Percentiles rank a stretch among this genome's conserved stretches.
These are phyloP conservation scores for Vollenhovia emeryi DNA, from an alignment of 1,140 invertebrate species.

Conservation along the genomic window DNA sequence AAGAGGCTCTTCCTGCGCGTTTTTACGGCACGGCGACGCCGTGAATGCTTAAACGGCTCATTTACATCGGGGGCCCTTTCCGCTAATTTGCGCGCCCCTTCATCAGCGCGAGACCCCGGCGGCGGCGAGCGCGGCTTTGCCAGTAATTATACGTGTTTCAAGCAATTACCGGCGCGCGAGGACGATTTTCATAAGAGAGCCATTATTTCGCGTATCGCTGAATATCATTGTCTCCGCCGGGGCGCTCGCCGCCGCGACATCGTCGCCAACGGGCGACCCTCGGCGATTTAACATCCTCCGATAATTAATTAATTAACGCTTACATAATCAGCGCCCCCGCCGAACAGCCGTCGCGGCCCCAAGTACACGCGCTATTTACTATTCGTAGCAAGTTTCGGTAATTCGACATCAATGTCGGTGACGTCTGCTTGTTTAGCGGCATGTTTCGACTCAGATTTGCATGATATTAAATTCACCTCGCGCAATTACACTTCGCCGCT, in stretches of 20 bases:
- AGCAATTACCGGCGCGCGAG: not conserved
- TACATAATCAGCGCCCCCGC: not conserved
- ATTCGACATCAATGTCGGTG: constrained; percentile 13
- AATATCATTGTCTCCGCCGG: not conserved
- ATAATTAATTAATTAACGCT: constrained; percentile 49
- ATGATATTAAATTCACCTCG: not conserved
- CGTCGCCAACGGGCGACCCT: not conserved
- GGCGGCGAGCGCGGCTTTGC: not conserved
- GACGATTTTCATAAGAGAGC: constrained; percentile 23
- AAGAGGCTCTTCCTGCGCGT: constrained; percentile 9
- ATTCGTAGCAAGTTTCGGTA: not conserved
- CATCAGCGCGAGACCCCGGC: constrained; percentile 8
- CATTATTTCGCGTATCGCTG: constrained; percentile 9
- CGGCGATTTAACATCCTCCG: not conserved
- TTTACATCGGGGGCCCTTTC: constrained; percentile 47
- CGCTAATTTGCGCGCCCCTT: constrained; percentile 47
- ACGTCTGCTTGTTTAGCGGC: constrained; percentile 7
- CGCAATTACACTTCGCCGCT: not conserved
- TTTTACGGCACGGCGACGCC: constrained; percentile 29
- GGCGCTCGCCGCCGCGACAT: not conserved
- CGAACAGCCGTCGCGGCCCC: not conserved
- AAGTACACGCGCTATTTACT: not conserved
- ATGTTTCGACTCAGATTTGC: not conserved
- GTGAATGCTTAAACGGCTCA: constrained; percentile 53
- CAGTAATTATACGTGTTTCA: constrained; percentile 40